Evolutionary conservation across 1,140 invertebrate species (phyloP).

Genomic region (Neodiprion lecontei): DNA sequence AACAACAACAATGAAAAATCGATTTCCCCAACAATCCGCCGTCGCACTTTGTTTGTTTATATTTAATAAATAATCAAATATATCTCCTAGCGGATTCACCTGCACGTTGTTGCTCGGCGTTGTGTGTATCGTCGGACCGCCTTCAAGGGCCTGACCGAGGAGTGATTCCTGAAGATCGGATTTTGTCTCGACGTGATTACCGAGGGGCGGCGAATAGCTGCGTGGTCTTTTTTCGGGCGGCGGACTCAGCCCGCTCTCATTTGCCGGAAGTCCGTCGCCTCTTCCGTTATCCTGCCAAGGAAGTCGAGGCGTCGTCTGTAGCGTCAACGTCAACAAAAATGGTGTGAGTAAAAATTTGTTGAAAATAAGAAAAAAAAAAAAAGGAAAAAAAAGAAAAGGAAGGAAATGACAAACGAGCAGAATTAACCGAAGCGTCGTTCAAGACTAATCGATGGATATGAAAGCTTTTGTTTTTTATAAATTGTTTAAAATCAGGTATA

Average conservation of each 20-base stretch:
- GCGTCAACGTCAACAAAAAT: background rate
- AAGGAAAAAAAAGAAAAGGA: constrained; percentile 16
- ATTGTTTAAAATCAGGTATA: too few relatives aligned
- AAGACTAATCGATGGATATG: background rate
- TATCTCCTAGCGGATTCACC: constrained; percentile 32
- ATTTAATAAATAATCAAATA: background rate
- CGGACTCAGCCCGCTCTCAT: constrained; percentile 57
- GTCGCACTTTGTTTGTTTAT: too few relatives aligned
- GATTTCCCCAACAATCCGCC: too few relatives aligned
- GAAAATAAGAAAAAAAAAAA: constrained; percentile 5
- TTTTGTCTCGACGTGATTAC: constrained; percentile 60
- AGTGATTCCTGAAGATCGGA: constrained; percentile 72
- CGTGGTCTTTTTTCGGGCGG: constrained; percentile 65
- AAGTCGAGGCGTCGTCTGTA: constrained; percentile 57
- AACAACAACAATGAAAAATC: background rate
- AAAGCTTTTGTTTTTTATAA: too few relatives aligned
- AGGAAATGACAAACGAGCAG: background rate
- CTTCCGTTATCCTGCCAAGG: constrained; percentile 63
- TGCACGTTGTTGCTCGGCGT: constrained; percentile 53
- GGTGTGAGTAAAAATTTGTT: constrained; percentile 4
- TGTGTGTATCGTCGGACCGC: constrained; percentile 65
- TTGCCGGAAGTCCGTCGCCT: constrained; percentile 47
- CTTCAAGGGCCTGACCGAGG: constrained; percentile 77
- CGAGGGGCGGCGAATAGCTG: constrained; percentile 62
- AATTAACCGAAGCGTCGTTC: constrained; percentile 2